These are phyloP conservation scores for Apocheima hispidaria DNA, from an alignment of 2,888 invertebrate species.

Conservation along the genomic window DNA sequence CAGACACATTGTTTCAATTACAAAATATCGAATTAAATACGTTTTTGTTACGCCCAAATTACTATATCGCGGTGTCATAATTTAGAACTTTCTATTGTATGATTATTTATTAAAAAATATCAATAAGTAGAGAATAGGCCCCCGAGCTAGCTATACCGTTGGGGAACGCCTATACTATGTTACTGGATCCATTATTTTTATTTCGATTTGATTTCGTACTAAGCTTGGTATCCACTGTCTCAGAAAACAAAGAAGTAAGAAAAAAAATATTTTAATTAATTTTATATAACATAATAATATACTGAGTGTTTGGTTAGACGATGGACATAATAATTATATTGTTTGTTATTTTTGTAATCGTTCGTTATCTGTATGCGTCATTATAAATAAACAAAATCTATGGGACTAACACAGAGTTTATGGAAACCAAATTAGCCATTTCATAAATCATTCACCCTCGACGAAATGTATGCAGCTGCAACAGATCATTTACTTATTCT, in stretches of 20 bases:
- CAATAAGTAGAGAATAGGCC: slow-evolving; percentile 67
- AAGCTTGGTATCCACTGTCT: slow-evolving; percentile 7
- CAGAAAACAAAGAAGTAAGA: neutral
- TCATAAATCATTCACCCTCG: no score
- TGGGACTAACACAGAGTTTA: no score
- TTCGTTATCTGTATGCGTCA: no score
- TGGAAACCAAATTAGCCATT: no score
- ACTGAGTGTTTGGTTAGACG: no score
- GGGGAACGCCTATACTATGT: slow-evolving; percentile 74
- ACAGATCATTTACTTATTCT: no score
- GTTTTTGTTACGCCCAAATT: slow-evolving; percentile 79
- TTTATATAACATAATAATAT: no score
- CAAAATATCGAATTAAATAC: slow-evolving; percentile 76
- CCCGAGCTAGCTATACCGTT: slow-evolving; percentile 64
- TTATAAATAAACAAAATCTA: no score
- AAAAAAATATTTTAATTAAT: no score
- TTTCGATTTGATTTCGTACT: slow-evolving; percentile 40
- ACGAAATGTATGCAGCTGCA: no score
- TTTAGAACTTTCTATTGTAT: slow-evolving; percentile 75
- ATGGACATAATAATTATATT: no score
- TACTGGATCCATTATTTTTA: slow-evolving; percentile 60
- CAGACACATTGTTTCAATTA: slow-evolving; percentile 82
- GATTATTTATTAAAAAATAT: slow-evolving; percentile 76
- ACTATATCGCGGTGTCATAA: slow-evolving; percentile 71
- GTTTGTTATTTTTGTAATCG: no score